A percentile compares a stretch with the other conserved stretches of the same genome.
Conservation (phyloP, 2,113 vertebrate genomes). For the Ranitomeya variabilis region DNA sequence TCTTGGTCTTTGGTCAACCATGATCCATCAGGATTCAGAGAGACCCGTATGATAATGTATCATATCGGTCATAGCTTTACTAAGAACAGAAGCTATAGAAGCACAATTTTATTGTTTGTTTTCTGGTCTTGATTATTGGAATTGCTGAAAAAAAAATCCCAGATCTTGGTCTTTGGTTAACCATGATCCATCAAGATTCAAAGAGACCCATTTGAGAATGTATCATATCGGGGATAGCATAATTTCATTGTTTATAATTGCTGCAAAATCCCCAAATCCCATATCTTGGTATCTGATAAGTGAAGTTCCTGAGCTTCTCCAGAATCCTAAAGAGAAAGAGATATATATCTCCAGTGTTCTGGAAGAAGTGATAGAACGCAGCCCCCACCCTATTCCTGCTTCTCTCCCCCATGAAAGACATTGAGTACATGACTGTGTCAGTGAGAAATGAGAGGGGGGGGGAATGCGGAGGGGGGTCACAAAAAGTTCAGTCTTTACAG, state of each 20-base stretch:
- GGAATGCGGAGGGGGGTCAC: constrained; percentile 42
- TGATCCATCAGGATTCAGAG: neutral
- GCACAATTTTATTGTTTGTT: no score
- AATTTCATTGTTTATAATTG: neutral
- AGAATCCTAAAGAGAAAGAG: constrained; percentile 13
- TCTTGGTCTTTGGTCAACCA: neutral
- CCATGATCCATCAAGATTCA: neutral
- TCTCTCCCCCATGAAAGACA: constrained; percentile 51
- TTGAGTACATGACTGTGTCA: constrained; percentile 55
- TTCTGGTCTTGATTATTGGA: no score
- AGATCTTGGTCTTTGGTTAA: neutral
- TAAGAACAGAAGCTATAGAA: no score
- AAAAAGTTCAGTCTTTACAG: constrained; percentile 56
- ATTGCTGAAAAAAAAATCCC: no score
- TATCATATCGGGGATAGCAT: neutral
- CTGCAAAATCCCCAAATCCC: neutral
- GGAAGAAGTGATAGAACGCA: constrained; percentile 53
- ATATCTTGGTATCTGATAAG: neutral
- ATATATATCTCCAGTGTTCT: constrained; percentile 47
- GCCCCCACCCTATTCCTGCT: constrained; percentile 38
- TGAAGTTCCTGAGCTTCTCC: constrained; percentile 7
- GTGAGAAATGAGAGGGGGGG: constrained; percentile 50
- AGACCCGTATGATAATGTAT: no score
- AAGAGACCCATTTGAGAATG: neutral
- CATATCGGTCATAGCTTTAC: no score